Evolutionary conservation across 1,140 invertebrate genomes (phyloP).

Genomic region (Apis dorsata): DNA sequence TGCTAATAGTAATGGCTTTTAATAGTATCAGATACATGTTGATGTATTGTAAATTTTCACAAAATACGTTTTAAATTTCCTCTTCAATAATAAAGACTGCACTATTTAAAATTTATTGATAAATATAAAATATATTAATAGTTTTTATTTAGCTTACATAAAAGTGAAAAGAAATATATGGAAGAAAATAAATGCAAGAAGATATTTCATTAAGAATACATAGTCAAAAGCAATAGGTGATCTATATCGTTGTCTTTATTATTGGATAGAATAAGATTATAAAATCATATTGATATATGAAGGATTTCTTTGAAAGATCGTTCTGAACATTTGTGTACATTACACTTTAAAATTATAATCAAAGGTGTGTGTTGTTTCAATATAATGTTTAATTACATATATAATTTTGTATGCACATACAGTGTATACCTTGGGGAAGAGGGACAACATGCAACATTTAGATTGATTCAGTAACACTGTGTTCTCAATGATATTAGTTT

Average conservation of each 20-base stretch:
- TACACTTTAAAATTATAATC: constrained; percentile 21
- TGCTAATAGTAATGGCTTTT: constrained; percentile 36
- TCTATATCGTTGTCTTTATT: constrained; percentile 51
- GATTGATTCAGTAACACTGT: constrained; percentile 38
- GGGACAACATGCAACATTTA: constrained; percentile 60
- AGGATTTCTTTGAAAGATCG: constrained; percentile 23
- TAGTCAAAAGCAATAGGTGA: constrained; percentile 26
- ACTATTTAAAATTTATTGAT: constrained; percentile 26
- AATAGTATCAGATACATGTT: constrained; percentile 17
- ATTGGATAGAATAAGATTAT: constrained; percentile 44
- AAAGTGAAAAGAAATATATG: constrained; percentile 3
- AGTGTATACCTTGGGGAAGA: constrained; percentile 39
- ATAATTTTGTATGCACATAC: constrained; percentile 39
- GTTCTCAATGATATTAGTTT: constrained; percentile 33
- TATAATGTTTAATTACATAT: constrained; percentile 34
- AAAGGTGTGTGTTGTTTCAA: constrained; percentile 29
- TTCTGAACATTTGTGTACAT: constrained; percentile 30
- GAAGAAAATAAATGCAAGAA: constrained; percentile 5
- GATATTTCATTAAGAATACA: constrained; percentile 7
- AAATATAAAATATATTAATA: neutral
- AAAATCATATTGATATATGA: constrained; percentile 25
- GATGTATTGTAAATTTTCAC: constrained; percentile 35
- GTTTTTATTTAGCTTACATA: constrained; percentile 19
- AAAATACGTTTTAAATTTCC: constrained; percentile 35
- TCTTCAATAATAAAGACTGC: constrained; percentile 59